Conservation (phyloP, 1,140 invertebrate species). For the Myzus persicae region DNA sequence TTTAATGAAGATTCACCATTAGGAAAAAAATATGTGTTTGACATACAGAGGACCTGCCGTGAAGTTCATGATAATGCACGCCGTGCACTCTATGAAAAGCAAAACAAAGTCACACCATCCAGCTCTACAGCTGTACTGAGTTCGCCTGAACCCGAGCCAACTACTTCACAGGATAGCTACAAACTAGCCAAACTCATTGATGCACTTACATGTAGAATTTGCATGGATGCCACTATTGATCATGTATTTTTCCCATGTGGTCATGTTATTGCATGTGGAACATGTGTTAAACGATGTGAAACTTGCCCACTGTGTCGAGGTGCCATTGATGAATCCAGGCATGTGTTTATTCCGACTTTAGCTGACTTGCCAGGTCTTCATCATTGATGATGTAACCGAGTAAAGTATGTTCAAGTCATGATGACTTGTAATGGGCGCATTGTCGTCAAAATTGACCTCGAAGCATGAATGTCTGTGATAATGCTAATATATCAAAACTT, state of each 20-base stretch:
- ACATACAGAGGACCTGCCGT: slow-evolving; percentile 83
- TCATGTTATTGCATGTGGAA: slow-evolving; percentile 79
- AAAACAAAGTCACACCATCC: slow-evolving; percentile 65
- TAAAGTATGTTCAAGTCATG: neutral
- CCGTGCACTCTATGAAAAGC: slow-evolving; percentile 73
- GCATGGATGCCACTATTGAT: slow-evolving; percentile 81
- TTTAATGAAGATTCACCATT: slow-evolving; percentile 88
- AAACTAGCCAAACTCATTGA: slow-evolving; percentile 71
- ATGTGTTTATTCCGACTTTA: slow-evolving; percentile 72
- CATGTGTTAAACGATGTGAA: slow-evolving; percentile 76
- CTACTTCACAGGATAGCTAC: slow-evolving; percentile 65
- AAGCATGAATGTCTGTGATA: slow-evolving; percentile 47
- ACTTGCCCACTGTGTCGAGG: slow-evolving; percentile 80
- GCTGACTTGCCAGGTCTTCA: slow-evolving; percentile 42
- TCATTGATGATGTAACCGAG: neutral
- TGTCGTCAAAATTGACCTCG: neutral
- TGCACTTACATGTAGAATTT: slow-evolving; percentile 79
- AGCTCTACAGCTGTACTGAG: slow-evolving; percentile 64
- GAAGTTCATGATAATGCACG: slow-evolving; percentile 88
- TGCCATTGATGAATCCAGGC: slow-evolving; percentile 76
- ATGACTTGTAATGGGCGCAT: neutral
- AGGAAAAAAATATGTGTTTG: slow-evolving; percentile 88
- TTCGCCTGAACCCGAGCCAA: slow-evolving; percentile 55
- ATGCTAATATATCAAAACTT: slow-evolving; percentile 50
- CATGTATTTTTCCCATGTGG: slow-evolving; percentile 84